phyloP scores from a whole-genome alignment of 2,888 invertebrate species.

The Oxycera nigricornis region DNA sequence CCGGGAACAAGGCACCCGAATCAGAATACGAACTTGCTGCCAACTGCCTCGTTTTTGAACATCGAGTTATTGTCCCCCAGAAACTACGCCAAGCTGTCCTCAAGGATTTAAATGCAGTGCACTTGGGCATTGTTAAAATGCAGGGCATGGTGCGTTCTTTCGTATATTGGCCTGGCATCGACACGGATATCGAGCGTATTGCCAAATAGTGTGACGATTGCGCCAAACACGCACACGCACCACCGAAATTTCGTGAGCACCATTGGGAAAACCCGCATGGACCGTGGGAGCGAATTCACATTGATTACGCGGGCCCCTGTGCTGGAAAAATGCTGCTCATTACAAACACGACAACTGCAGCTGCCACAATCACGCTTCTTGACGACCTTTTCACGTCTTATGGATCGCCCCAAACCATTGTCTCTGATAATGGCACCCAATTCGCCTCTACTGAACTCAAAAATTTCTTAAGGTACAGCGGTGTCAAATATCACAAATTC shows the following conservation, averaged over 20 bases:
- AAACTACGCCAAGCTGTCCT: slow-evolving; percentile 14
- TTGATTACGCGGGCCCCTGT: slow-evolving; percentile 60
- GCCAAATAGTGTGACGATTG: slow-evolving; percentile 44
- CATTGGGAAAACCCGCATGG: slow-evolving; percentile 49
- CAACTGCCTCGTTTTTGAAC: background rate
- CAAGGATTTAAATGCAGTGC: slow-evolving; percentile 35
- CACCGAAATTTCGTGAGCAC: slow-evolving; percentile 37
- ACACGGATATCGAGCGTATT: slow-evolving; percentile 21
- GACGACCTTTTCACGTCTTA: too few relatives aligned
- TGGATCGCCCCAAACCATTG: too few relatives aligned
- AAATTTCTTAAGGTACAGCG: too few relatives aligned
- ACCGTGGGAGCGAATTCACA: slow-evolving; percentile 57
- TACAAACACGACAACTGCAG: too few relatives aligned
- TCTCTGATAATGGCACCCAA: too few relatives aligned
- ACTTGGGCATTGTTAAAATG: slow-evolving; percentile 41
- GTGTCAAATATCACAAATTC: too few relatives aligned
- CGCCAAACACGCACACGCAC: slow-evolving; percentile 1
- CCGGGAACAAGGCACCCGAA: background rate
- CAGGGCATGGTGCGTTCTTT: slow-evolving; percentile 41
- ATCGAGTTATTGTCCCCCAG: background rate
- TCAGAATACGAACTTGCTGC: background rate
- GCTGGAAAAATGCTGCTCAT: slow-evolving; percentile 51
- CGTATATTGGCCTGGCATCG: slow-evolving; percentile 27
- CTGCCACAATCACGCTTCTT: too few relatives aligned
- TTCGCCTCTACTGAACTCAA: too few relatives aligned